These are phyloP conservation scores for Calephelis perditalis DNA, from an alignment of 2,888 invertebrate genomes.

Conservation along the genomic window DNA sequence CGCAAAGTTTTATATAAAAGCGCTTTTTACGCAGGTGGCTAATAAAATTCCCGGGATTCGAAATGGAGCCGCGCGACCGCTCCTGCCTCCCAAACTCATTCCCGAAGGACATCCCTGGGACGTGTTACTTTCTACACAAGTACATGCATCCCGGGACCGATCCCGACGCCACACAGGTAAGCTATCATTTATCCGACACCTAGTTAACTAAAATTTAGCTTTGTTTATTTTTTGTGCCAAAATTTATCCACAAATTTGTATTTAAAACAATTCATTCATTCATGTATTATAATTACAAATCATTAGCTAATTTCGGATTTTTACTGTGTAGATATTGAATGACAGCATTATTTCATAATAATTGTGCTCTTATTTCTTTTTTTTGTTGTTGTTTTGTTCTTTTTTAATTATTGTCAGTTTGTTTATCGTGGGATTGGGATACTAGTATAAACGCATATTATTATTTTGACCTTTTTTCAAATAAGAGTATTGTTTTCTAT, in stretches of 20 bases:
- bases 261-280: too few relatives aligned
- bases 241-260: background rate
- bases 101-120: slow-evolving; percentile 86
- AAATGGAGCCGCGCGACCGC: slow-evolving; percentile 85
- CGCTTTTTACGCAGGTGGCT: slow-evolving; percentile 80
- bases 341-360: too few relatives aligned
- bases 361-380: too few relatives aligned
- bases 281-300: too few relatives aligned
- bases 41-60: slow-evolving; percentile 85
- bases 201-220: background rate
- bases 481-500: too few relatives aligned
- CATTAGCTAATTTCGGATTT: too few relatives aligned
- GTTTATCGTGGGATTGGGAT: too few relatives aligned
- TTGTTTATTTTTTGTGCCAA: slow-evolving; percentile 1
- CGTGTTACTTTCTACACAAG: slow-evolving; percentile 90
- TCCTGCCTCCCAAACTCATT: slow-evolving; percentile 91
- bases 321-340: too few relatives aligned
- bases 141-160: slow-evolving; percentile 86
- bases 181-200: slow-evolving; percentile 23
- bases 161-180: slow-evolving; percentile 75
- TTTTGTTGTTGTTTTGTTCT: too few relatives aligned
- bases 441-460: too few relatives aligned
- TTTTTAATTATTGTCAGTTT: too few relatives aligned
- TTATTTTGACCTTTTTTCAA: too few relatives aligned
- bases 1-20: slow-evolving; percentile 9